phyloP scores from a whole-genome alignment of 2,113 vertebrate species.

The Cebidichthys violaceus region DNA sequence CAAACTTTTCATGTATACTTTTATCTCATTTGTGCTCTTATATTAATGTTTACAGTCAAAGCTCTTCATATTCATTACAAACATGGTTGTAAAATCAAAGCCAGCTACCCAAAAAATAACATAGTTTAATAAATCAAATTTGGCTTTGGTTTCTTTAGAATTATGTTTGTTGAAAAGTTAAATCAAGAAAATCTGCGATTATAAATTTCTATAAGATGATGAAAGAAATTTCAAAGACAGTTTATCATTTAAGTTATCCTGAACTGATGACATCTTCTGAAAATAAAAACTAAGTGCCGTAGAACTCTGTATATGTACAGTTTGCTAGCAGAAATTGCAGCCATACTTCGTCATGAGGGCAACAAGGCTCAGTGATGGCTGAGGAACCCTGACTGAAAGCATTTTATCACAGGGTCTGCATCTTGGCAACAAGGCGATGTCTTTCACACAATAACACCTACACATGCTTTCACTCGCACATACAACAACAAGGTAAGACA shows the following conservation, averaged over 20 bases:
- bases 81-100: slow-evolving; percentile 51
- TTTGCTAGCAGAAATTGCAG: slow-evolving; percentile 32
- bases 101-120: slow-evolving; percentile 25
- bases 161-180: slow-evolving; percentile 33
- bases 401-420: slow-evolving; percentile 63
- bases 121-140: slow-evolving; percentile 42
- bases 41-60: neutral
- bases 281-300: slow-evolving; percentile 38
- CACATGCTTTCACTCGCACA: slow-evolving; percentile 35
- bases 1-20: slow-evolving; percentile 2
- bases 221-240: slow-evolving; percentile 32
- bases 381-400: slow-evolving; percentile 46
- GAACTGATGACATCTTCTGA: slow-evolving; percentile 10
- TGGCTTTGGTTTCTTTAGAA: slow-evolving; percentile 62
- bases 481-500: slow-evolving; percentile 20
- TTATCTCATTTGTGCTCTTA: slow-evolving; percentile 3
- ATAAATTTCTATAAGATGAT: slow-evolving; percentile 37
- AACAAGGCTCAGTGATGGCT: slow-evolving; percentile 74
- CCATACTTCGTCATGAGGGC: slow-evolving; percentile 24
- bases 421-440: slow-evolving; percentile 80
- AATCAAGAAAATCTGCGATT: slow-evolving; percentile 24
- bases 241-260: slow-evolving; percentile 11
- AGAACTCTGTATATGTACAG: slow-evolving; percentile 41
- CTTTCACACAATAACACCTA: slow-evolving; percentile 23
- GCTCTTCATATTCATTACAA: slow-evolving; percentile 51